Base-by-base conservation (phyloP, 1,140 invertebrate genomes). In the Drosophila orosa region DNA sequence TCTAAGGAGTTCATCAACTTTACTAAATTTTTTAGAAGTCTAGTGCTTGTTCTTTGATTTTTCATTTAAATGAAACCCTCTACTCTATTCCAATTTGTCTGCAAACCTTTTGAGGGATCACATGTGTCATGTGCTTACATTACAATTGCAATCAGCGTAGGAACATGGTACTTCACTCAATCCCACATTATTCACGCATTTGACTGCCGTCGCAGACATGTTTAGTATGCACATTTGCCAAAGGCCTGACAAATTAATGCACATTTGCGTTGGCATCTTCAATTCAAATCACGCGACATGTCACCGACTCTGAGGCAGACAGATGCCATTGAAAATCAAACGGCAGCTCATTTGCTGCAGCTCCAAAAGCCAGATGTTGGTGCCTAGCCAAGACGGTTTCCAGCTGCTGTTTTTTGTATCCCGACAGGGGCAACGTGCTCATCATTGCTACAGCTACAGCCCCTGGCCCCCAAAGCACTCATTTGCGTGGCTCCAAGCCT, bases 261-360 rank as follows among this genome's bases (percentile, higher is more conserved):
- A 82, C 78, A 82, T 85, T 78, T 68, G 74, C 74, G 74, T 58
- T 71, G 69, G 50, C 74, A 87, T 86, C 83, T 85, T 85, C 69
- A 78, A 85, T 72, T 87, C 83, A 87, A 86, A 85, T 82, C 83
- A 85, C 78, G 82, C 75, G 74, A 85, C 82, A 82, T 82, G 83
- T 75, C 82, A 75, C 78, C 71, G 66, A 48, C 67, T 72, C 48
- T 29, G 37, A 33, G 29, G 22, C 47, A 58, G 65, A 56, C 67
- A 71, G 25, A 74, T 80, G 73, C 57, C 80, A 80, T 85, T 85
- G 80, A 85, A 80, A 84, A 84, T 68, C 80, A 84, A 71, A 54
- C 67, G 74, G 52, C 58, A 77, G 62, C 76, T 84, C 80, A 85
- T 84, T 84, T 80, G 72, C 45, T 73, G 66, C 77, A 80, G 78